These are phyloP conservation scores for Hippocampus abdominalis DNA, from an alignment of 2,113 vertebrate genomes.

Conservation along the genomic window DNA sequence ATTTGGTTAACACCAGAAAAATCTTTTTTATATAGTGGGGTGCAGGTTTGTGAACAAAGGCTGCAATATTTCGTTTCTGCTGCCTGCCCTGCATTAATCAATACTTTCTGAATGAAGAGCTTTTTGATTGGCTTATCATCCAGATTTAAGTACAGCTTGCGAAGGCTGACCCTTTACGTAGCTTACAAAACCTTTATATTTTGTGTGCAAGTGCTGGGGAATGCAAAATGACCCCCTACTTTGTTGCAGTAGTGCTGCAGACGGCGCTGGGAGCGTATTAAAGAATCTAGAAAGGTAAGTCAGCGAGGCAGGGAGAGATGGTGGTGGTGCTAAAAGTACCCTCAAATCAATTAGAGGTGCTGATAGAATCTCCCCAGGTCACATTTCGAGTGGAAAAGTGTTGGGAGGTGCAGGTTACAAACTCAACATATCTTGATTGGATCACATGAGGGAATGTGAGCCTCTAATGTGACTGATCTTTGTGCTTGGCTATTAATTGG, in stretches of 20 bases:
- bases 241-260: conserved; percentile 1
- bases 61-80: conserved; percentile 6
- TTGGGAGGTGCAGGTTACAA: conserved; percentile 2
- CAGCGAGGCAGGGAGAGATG: conserved; percentile 23
- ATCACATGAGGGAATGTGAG: neutral
- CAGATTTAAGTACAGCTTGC: conserved; percentile 9
- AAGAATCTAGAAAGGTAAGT: conserved; percentile 9
- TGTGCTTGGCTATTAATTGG: conserved; percentile 7
- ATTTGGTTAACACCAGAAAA: conserved; percentile 17
- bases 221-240: conserved; percentile 5
- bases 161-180: conserved; percentile 7
- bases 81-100: conserved; percentile 13
- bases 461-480: neutral
- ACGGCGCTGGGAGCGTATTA: conserved; percentile 8
- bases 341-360: conserved; percentile 19
- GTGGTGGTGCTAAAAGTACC: conserved; percentile 5
- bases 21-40: neutral
- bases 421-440: conserved; percentile 9
- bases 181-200: neutral
- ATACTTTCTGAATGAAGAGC: conserved; percentile 10
- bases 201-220: conserved; percentile 18
- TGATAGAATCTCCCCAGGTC: conserved; percentile 6
- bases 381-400: conserved; percentile 6
- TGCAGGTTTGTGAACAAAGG: conserved; percentile 11
- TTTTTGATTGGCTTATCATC: conserved; percentile 14